Percentiles rank a stretch among this genome's conserved stretches.
Evolutionary conservation across 2,797 vertebrate species (phyloP).

Genomic region (Vultur gryphus): DNA sequence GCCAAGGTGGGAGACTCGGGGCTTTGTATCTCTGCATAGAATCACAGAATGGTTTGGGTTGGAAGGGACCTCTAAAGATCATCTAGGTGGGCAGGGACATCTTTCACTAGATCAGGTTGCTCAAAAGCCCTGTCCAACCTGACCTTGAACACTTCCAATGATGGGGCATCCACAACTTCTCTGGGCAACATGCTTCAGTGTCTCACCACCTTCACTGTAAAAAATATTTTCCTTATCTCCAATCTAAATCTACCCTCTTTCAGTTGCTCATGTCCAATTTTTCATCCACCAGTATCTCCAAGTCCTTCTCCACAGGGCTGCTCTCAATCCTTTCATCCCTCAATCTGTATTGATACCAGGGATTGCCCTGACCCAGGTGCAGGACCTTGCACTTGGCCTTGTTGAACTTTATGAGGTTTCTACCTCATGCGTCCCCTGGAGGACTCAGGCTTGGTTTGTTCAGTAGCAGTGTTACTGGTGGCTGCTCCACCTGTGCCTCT

Average conservation of each 20-base stretch:
- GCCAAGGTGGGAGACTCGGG: accelerated
- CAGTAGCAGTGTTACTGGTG: not conserved
- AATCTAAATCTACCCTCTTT: not conserved
- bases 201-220: not conserved
- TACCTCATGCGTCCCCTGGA: not conserved
- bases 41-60: not conserved
- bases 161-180: not conserved
- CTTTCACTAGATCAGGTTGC: not conserved
- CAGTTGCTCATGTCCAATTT: not conserved
- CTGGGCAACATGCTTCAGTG: not conserved
- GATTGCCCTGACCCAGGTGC: not conserved
- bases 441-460: not conserved
- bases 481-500: not conserved
- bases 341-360: not conserved
- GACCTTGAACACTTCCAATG: not conserved
- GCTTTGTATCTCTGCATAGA: not conserved
- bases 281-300: not conserved
- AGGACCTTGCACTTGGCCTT: not conserved
- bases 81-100: not conserved
- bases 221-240: not conserved
- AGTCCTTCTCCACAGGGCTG: not conserved
- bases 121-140: not conserved
- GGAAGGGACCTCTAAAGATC: not conserved
- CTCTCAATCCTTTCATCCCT: not conserved
- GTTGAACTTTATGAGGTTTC: not conserved